phyloP scores from a whole-genome alignment of 2,888 invertebrate genomes.

The Drosophila robusta region DNA sequence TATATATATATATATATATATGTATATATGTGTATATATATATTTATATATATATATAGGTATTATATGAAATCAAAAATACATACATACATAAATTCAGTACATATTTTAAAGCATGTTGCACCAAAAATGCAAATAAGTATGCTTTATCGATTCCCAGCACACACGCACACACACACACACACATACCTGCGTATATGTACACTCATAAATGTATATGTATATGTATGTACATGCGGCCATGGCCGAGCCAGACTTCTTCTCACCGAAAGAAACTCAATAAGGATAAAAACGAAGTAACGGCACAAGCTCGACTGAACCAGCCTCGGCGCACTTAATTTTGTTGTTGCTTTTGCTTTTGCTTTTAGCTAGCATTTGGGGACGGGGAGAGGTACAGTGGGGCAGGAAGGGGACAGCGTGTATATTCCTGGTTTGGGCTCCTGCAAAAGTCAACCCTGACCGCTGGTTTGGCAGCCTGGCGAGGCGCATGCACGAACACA shows the following conservation, averaged over 20 bases:
- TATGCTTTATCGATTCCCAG: conserved; percentile 76
- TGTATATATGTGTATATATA: background rate
- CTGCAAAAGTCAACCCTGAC: conserved; percentile 77
- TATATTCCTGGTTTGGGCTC: conserved; percentile 46
- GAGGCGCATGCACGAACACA: conserved; percentile 73
- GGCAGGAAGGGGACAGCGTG: conserved; percentile 8
- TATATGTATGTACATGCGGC: background rate
- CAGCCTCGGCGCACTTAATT: conserved; percentile 65
- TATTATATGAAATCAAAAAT: conserved; percentile 24
- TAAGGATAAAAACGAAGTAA: conserved; percentile 70
- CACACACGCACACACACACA: conserved; percentile 22
- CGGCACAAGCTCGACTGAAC: conserved; percentile 55
- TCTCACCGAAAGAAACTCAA: conserved; percentile 49
- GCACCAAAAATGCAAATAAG: conserved; percentile 79
- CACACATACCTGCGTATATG: background rate
- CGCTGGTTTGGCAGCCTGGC: conserved; percentile 54
- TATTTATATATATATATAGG: background rate
- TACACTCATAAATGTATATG: conserved; percentile 12
- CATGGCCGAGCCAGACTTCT: conserved; percentile 29
- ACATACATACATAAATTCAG: conserved; percentile 8
- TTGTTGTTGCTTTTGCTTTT: conserved; percentile 57
- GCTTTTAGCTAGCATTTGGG: conserved; percentile 2
- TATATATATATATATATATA: conserved; percentile 10
- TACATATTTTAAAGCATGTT: conserved; percentile 72
- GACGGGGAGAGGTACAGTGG: background rate